A percentile compares a stretch with the other conserved stretches of the same genome.
Conservation (phyloP, 1,140 invertebrate species). For the Holcopasites calliopsidis region DNA sequence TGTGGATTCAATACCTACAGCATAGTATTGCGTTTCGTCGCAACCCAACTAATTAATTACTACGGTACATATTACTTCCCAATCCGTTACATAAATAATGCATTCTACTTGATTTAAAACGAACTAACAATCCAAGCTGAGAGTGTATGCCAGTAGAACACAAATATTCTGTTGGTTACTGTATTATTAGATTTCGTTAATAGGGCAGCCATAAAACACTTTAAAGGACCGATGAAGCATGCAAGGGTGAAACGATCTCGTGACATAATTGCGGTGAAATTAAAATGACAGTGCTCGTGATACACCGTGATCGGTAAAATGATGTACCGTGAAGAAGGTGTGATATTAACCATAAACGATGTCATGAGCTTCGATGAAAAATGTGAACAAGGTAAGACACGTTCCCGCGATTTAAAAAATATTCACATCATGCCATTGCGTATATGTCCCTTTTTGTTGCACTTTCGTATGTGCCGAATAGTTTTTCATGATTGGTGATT, state of each 20-base stretch:
- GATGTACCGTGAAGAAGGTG: constrained; percentile 46
- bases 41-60: no score
- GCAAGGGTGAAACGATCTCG: neutral
- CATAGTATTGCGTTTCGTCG: neutral
- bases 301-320: neutral
- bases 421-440: neutral
- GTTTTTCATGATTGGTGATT: no score
- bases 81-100: neutral
- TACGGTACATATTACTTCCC: neutral
- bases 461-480: no score
- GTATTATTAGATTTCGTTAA: constrained; percentile 33
- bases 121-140: neutral
- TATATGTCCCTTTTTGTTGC: neutral
- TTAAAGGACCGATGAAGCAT: constrained; percentile 3
- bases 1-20: neutral
- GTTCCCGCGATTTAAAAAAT: neutral
- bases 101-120: neutral
- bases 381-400: constrained; percentile 50
- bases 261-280: constrained; percentile 10
- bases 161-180: constrained; percentile 4
- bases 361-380: constrained; percentile 35
- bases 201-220: constrained; percentile 45
- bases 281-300: constrained; percentile 11
- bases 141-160: neutral
- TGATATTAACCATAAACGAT: constrained; percentile 27